phyloP scores from a whole-genome alignment of 2,113 vertebrate species.

The Brevimyrus niger region DNA sequence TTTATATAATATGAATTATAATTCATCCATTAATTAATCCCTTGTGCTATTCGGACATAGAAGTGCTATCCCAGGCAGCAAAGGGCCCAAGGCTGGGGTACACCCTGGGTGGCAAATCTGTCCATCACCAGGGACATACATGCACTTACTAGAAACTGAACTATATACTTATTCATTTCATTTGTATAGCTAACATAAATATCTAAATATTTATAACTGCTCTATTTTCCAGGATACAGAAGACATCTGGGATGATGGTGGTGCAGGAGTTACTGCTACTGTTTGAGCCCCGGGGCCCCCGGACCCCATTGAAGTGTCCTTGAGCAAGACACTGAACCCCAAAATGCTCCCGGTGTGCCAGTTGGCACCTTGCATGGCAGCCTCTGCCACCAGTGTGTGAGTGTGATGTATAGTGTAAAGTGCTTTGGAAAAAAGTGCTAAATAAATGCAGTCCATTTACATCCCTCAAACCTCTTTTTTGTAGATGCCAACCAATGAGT shows the following conservation, averaged over 20 bases:
- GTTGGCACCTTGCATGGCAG: too few species aligned
- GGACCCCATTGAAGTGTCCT: too few species aligned
- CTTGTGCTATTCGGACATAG: not conserved
- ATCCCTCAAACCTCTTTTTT: not conserved
- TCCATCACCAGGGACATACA: not conserved
- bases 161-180: not conserved
- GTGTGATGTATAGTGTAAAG: too few species aligned
- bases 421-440: too few species aligned
- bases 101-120: not conserved
- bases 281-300: too few species aligned
- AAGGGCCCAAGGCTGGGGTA: not conserved
- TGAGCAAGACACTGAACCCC: too few species aligned
- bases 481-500: too few species aligned
- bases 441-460: too few species aligned
- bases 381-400: too few species aligned
- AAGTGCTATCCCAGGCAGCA: not conserved
- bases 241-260: too few species aligned
- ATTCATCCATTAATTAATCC: not conserved
- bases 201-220: not conserved
- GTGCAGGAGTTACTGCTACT: too few species aligned
- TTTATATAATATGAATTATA: not conserved
- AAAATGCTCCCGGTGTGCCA: too few species aligned
- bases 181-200: not conserved
- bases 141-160: not conserved
- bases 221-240: not conserved